A percentile compares a stretch with the other conserved stretches of the same genome.
These are phyloP conservation scores for Monarcha castaneiventris DNA, from an alignment of 2,113 vertebrate genomes.

Conservation along the genomic window DNA sequence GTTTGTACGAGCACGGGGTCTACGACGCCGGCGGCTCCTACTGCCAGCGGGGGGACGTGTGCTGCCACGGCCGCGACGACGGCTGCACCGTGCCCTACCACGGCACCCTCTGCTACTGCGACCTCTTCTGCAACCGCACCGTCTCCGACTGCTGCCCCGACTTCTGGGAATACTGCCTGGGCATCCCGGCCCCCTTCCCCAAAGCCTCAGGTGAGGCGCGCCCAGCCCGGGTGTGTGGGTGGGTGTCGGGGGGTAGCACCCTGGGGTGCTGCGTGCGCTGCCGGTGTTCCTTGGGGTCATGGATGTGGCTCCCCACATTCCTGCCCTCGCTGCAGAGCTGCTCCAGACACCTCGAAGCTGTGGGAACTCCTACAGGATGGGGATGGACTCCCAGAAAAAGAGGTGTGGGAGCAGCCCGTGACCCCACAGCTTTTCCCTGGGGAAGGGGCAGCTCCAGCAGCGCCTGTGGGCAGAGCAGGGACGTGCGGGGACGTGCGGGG, in stretches of 20 bases:
- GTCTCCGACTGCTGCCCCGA: conserved; percentile 96
- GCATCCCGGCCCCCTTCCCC: conserved; percentile 78
- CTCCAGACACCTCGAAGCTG: fast-evolving
- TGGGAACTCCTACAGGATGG: fast-evolving
- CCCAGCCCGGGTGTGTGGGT: fast-evolving
- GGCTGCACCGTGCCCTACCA: conserved; percentile 89
- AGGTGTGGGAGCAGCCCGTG: background rate
- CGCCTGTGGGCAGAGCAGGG: background rate
- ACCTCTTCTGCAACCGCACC: conserved; percentile 97
- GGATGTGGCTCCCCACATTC: background rate
- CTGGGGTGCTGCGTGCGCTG: fast-evolving
- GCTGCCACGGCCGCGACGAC: conserved; percentile 87
- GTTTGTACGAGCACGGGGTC: conserved; percentile 84
- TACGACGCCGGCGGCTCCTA: conserved; percentile 86
- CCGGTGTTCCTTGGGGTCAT: background rate
- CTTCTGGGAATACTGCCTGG: conserved; percentile 94
- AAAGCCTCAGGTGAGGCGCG: background rate
- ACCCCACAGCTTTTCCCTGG: background rate
- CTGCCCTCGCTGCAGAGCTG: fast-evolving
- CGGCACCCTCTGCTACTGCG: conserved; percentile 95
- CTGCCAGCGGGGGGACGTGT: conserved; percentile 83
- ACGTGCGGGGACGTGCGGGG: background rate
- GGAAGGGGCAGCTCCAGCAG: background rate
- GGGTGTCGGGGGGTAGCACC: background rate
- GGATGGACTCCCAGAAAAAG: background rate